Base-by-base conservation (phyloP, 2,113 vertebrate genomes). In the Pterocles orientalis region DNA sequence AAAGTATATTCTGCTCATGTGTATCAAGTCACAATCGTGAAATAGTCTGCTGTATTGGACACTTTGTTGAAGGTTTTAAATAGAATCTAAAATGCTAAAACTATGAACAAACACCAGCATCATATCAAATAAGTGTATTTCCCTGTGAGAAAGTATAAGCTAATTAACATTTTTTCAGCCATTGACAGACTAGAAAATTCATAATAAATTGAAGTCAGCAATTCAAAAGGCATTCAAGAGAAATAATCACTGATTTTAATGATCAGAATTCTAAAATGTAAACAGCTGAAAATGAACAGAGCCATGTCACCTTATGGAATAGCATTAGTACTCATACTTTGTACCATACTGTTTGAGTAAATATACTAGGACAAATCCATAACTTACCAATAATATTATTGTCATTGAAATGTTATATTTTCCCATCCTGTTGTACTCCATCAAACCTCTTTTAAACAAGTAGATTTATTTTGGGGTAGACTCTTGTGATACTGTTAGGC, bases 221-320 rank as follows among this genome's bases (percentile, higher is more conserved):
- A 89, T 36, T 72, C 83, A 76, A 92, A 43, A 58, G 9, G 8
- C 5, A 91, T 82, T 84, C 33, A 47, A 47, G 41, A 89, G 11
- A 95, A 87, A 79, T 72, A 53, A 68, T 69, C 45, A 72, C 41
- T 25, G 10, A 76, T 79, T 77, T 69, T 75, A 82, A 60, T 33
- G 25, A 79, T 57, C 41, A 79, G 41, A 92, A 81, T 82, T 84
- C 73, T 56, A 0, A 57, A 60, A 72, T 12, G 33, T 28, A 14
- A 91, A 82, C 18, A 76, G n/a, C 15, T 85, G 73, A 91, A 94
- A 95, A 92, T 41, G 4, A 91, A 47, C 48, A 91, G 51, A 78
- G 45, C n/a, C 31, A 33, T 65, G 66, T 89, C 41, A 87, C 7
- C 14, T 94, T 68, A 20, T 54, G 26, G 12, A 87, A 61, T 26